Evolutionary conservation across 2,888 invertebrate species (phyloP).

Genomic region (Zaprionus lineosus): DNA sequence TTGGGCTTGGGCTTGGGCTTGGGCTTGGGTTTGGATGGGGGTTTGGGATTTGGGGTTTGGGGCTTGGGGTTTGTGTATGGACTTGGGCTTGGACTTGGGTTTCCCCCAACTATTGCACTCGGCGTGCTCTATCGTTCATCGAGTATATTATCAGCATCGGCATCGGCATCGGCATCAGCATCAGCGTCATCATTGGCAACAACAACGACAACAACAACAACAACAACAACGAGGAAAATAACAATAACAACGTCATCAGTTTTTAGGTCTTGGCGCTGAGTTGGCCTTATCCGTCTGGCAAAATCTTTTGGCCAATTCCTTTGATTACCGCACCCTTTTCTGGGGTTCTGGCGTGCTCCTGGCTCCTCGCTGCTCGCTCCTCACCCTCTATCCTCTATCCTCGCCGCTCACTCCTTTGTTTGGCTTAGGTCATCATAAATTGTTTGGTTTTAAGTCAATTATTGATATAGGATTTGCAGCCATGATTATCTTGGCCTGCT

Average conservation of each 20-base stretch:
- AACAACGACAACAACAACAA: constrained; percentile 23
- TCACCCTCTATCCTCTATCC: too few relatives aligned
- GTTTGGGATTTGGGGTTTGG: too few relatives aligned
- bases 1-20: too few relatives aligned
- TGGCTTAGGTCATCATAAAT: constrained; percentile 76
- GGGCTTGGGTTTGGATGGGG: background rate
- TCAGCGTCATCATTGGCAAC: constrained; percentile 41
- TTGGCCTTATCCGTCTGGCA: constrained; percentile 67
- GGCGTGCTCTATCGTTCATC: constrained; percentile 71
- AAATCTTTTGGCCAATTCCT: constrained; percentile 72
- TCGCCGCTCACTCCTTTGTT: constrained; percentile 34
- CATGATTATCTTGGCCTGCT: constrained; percentile 56
- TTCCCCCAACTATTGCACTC: constrained; percentile 37
- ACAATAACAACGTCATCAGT: constrained; percentile 67
- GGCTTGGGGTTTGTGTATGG: too few relatives aligned
- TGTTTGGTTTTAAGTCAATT: constrained; percentile 78
- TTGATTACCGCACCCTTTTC: constrained; percentile 77
- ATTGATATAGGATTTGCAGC: constrained; percentile 57
- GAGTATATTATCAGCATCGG: constrained; percentile 55
- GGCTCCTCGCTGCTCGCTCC: background rate
- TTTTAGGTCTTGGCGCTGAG: constrained; percentile 65
- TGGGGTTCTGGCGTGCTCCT: constrained; percentile 11
- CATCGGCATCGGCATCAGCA: constrained; percentile 38
- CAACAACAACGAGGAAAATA: constrained; percentile 20
- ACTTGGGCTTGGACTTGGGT: background rate